Evolutionary conservation across 2,113 vertebrate genomes (phyloP).

Genomic region (Chaenogobius annularis): DNA sequence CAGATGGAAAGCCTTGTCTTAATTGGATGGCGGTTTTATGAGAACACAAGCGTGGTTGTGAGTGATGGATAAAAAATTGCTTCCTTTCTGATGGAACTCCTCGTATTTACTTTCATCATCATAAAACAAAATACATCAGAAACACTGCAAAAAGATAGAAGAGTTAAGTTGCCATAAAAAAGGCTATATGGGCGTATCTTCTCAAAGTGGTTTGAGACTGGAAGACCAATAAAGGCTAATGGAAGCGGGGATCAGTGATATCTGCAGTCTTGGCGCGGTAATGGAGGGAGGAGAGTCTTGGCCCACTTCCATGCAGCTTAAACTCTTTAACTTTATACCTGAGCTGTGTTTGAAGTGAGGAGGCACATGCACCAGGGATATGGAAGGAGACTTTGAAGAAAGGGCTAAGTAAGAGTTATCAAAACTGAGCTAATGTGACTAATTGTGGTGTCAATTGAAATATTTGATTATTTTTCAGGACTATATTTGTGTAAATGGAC

Average conservation of each 20-base stretch:
- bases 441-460: background rate
- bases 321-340: constrained; percentile 42
- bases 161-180: constrained; percentile 52
- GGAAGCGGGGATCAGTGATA: constrained; percentile 44
- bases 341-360: constrained; percentile 33
- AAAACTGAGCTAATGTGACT: constrained; percentile 13
- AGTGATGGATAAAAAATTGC: constrained; percentile 31
- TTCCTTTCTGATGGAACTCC: constrained; percentile 19
- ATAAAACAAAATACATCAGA: constrained; percentile 41
- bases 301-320: constrained; percentile 47
- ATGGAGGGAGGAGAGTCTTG: constrained; percentile 45
- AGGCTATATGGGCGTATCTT: constrained; percentile 39
- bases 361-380: constrained; percentile 17
- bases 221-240: constrained; percentile 61
- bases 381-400: constrained; percentile 32
- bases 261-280: constrained; percentile 34
- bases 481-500: too few relatives aligned
- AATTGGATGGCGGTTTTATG: constrained; percentile 57
- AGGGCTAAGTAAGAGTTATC: constrained; percentile 13
- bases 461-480: background rate
- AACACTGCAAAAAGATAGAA: constrained; percentile 58
- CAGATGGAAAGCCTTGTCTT: constrained; percentile 52
- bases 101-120: constrained; percentile 58
- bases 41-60: constrained; percentile 38
- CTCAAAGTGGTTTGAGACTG: constrained; percentile 39